Evolutionary conservation across 2,113 vertebrate species (phyloP), one percentile per base, ranked within the genome.

Genomic region (Vireo altiloquus): DNA sequence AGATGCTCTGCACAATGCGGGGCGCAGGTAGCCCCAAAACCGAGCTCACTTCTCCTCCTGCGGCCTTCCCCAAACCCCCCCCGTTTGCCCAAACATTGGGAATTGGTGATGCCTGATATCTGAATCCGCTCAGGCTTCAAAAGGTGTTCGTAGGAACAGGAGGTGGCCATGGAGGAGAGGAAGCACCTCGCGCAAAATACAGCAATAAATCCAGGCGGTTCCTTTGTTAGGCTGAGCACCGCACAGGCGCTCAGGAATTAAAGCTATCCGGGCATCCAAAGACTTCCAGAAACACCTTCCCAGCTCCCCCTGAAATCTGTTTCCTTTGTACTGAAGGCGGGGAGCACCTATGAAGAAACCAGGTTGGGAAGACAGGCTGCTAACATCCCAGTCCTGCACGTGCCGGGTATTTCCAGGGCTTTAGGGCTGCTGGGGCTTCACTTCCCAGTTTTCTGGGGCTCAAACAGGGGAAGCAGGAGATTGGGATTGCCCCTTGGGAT

Each of bases 401-500:
- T 15, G 71, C 63, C 2, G 1, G 60, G 4, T 37, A 2, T 77
- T 81, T 11, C 63, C 35, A 19, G 65, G 75, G 84, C 17, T 84
- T 79, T 35, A 33, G 69, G 50, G 82, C 20, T 74, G 33, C 59
- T 10, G 35, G 2, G 61, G 35, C 50, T 95, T 78, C 30, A 68
- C 53, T 81, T 49, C 85, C 72, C 19, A 10, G 0, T 54, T 93
- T 77, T 64, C 13, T n/a, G 64, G 71, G 88, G 85, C 76, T 92
- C 17, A 20, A 68, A 31, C 1, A 27, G 60, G 82, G 82, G 16
- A 89, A 71, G 80, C 70, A 82, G 87, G 92, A 95, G 87, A 40
- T 42, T 57, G 71, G 80, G 64, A 28, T 65, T 39, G 76, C 70
- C 93, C 79, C 87, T 77, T 30, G 93, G 94, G 94, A 93, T 97